phyloP scores from a whole-genome alignment of 2,113 vertebrate species.

The Eurystomus gularis region DNA sequence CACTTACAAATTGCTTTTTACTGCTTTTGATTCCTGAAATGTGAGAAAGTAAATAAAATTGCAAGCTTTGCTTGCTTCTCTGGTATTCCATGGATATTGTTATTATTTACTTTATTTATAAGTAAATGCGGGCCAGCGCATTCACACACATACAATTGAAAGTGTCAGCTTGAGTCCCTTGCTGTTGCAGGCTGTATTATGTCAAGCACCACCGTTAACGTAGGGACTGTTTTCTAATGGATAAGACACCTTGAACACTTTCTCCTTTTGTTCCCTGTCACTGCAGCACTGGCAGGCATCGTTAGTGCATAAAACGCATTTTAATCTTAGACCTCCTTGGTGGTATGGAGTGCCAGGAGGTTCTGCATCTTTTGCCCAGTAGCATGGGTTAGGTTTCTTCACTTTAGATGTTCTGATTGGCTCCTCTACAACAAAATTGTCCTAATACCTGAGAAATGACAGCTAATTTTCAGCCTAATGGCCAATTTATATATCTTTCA shows the following conservation, averaged over 20 bases:
- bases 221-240: background rate
- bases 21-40: slow-evolving; percentile 14
- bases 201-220: background rate
- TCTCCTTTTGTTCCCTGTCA: background rate
- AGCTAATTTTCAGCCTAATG: background rate
- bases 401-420: background rate
- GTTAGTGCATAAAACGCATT: background rate
- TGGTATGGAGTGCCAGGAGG: background rate
- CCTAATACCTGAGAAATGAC: background rate
- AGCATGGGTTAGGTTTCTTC: background rate
- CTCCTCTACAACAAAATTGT: background rate
- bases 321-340: background rate
- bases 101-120: slow-evolving; percentile 9
- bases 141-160: background rate
- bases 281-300: background rate
- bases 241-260: background rate
- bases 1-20: slow-evolving; percentile 25
- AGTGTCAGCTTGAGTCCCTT: background rate
- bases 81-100: background rate
- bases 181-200: background rate
- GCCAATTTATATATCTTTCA: background rate
- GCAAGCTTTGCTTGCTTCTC: background rate
- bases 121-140: background rate
- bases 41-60: slow-evolving; percentile 14
- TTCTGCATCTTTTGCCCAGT: background rate